Evolutionary conservation across 2,888 invertebrate species (phyloP).

Genomic region (Orthosia cruda): DNA sequence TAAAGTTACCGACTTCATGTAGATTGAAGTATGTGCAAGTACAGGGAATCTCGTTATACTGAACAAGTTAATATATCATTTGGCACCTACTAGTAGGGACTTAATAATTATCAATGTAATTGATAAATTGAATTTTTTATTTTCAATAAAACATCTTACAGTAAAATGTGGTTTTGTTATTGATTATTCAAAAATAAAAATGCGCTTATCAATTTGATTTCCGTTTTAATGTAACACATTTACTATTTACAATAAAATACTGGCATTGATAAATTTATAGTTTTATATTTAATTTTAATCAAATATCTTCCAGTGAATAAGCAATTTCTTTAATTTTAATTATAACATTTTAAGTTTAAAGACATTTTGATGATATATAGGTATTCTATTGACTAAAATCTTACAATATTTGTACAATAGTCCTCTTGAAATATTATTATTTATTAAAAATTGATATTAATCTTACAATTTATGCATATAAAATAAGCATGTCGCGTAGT

Average conservation of each 20-base stretch:
- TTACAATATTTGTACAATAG: slow-evolving; percentile 83
- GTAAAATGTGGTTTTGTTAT: slow-evolving; percentile 68
- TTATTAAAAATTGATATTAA: slow-evolving; percentile 64
- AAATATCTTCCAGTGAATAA: slow-evolving; percentile 70
- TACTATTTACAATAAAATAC: slow-evolving; percentile 91
- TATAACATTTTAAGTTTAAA: slow-evolving; percentile 53
- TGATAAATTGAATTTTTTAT: slow-evolving; percentile 86
- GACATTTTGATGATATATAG: slow-evolving; percentile 65
- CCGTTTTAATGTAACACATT: slow-evolving; percentile 89
- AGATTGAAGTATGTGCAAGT: slow-evolving; percentile 87
- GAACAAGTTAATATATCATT: slow-evolving; percentile 85
- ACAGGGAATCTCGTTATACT: slow-evolving; percentile 83
- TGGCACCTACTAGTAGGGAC: slow-evolving; percentile 80
- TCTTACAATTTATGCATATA: slow-evolving; percentile 66
- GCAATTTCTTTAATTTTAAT: slow-evolving; percentile 57
- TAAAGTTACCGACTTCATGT: slow-evolving; percentile 74
- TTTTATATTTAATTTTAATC: slow-evolving; percentile 77
- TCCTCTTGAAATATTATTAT: slow-evolving; percentile 69
- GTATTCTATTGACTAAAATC: slow-evolving; percentile 75
- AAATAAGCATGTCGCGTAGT: slow-evolving; percentile 67
- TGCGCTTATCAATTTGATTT: slow-evolving; percentile 79
- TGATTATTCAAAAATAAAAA: slow-evolving; percentile 74
- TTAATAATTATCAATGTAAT: slow-evolving; percentile 82
- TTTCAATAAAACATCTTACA: slow-evolving; percentile 88
- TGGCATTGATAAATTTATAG: slow-evolving; percentile 88